phyloP scores from a whole-genome alignment of 2,113 vertebrate species.

The Motacilla tschutschensis region DNA sequence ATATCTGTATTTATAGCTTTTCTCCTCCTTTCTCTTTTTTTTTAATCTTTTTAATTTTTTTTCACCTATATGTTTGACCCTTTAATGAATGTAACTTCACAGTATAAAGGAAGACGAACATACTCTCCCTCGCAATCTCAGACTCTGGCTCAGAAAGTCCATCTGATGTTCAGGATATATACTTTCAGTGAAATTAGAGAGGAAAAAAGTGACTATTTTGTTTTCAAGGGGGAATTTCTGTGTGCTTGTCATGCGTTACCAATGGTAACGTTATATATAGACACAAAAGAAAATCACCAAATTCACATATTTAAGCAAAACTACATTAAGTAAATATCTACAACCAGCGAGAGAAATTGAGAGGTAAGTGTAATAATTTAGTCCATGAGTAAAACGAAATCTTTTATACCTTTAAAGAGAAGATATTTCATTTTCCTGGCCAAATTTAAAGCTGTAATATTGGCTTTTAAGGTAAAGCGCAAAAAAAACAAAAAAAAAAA shows the following conservation, averaged over 20 bases:
- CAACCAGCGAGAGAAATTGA: slow-evolving; percentile 62
- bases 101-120: slow-evolving; percentile 76
- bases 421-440: slow-evolving; percentile 59
- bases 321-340: slow-evolving; percentile 69
- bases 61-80: slow-evolving; percentile 73
- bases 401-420: slow-evolving; percentile 63
- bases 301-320: slow-evolving; percentile 72
- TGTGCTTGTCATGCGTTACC: slow-evolving; percentile 78
- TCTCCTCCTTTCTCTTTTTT: slow-evolving; percentile 27
- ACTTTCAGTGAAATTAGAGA: slow-evolving; percentile 60
- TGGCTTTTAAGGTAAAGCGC: not conserved
- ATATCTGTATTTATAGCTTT: slow-evolving; percentile 80
- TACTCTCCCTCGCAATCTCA: slow-evolving; percentile 63
- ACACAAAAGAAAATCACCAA: slow-evolving; percentile 50
- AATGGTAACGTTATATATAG: slow-evolving; percentile 69
- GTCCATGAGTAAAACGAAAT: slow-evolving; percentile 56
- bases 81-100: slow-evolving; percentile 79
- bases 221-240: slow-evolving; percentile 53
- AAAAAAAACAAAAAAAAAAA: not conserved
- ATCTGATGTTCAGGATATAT: slow-evolving; percentile 43
- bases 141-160: slow-evolving; percentile 61
- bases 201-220: slow-evolving; percentile 32
- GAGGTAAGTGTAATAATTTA: slow-evolving; percentile 74
- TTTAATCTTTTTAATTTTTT: slow-evolving; percentile 21
- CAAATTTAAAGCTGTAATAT: slow-evolving; percentile 60